phyloP scores from a whole-genome alignment of 2,113 vertebrate species.

The Nothocercus nigrocapillus region DNA sequence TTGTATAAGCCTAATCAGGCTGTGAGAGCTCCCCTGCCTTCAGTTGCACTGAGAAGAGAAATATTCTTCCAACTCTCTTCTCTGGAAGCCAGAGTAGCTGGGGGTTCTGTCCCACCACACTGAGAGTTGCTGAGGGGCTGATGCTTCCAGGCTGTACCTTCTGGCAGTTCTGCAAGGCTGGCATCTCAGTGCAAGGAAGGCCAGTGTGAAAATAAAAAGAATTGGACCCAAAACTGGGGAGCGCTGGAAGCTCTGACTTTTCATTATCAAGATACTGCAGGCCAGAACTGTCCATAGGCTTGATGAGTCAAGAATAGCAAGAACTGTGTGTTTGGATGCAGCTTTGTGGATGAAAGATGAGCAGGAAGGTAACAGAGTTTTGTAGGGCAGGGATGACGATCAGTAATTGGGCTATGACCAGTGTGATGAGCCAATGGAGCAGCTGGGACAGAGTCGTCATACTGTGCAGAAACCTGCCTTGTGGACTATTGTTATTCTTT shows the following conservation, averaged over 20 bases:
- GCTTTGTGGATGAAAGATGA: background rate
- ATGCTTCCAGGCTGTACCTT: background rate
- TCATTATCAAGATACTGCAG: background rate
- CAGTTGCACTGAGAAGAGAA: rapidly evolving
- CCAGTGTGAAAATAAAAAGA: rapidly evolving
- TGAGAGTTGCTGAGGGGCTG: background rate
- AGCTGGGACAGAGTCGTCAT: rapidly evolving
- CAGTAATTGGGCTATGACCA: rapidly evolving
- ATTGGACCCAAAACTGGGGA: background rate
- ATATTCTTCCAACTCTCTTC: background rate
- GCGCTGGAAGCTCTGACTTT: rapidly evolving
- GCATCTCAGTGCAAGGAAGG: background rate
- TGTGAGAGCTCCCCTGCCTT: background rate
- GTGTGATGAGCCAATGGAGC: rapidly evolving
- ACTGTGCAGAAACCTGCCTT: rapidly evolving
- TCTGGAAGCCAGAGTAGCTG: background rate
- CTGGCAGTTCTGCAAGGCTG: background rate
- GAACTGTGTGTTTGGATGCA: background rate
- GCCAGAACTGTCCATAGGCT: background rate
- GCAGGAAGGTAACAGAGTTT: background rate
- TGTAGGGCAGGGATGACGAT: background rate
- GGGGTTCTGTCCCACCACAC: background rate
- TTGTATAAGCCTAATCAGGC: rapidly evolving
- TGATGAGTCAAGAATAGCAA: background rate
- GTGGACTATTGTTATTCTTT: background rate